A percentile compares a stretch with the other conserved stretches of the same genome.
These are phyloP conservation scores for Neolamprologus kungweensis DNA, from an alignment of 2,113 vertebrate genomes.

Conservation along the genomic window DNA sequence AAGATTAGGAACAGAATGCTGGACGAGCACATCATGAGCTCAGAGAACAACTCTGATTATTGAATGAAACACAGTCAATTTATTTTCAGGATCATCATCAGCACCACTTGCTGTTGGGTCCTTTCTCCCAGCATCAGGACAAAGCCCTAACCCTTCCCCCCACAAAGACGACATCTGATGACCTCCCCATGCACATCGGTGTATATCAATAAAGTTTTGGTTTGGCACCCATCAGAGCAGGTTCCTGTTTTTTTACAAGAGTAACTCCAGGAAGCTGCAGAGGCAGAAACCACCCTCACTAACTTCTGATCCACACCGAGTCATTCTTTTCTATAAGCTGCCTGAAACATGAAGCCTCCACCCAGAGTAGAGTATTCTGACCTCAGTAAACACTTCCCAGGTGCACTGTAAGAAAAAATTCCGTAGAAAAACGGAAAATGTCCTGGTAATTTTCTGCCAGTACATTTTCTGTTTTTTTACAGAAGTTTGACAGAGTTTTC, in stretches of 20 bases:
- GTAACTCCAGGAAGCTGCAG: not conserved
- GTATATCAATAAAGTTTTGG: not conserved
- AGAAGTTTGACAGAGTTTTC: no score
- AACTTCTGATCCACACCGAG: not conserved
- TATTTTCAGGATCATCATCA: not conserved
- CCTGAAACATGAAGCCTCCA: not conserved
- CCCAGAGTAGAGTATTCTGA: not conserved
- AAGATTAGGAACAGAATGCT: not conserved
- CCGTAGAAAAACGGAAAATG: no score
- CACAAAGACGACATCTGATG: not conserved
- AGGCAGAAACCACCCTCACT: not conserved
- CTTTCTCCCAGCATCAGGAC: not conserved
- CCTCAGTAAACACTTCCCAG: not conserved
- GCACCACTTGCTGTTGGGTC: not conserved
- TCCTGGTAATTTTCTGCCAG: no score
- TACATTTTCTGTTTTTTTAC: no score
- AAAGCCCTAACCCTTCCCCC: not conserved
- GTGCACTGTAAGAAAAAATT: not conserved
- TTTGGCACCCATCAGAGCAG: not conserved
- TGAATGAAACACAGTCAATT: not conserved
- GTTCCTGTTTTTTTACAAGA: not conserved
- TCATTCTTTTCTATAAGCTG: not conserved
- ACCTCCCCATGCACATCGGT: not conserved
- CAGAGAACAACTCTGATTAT: not conserved
- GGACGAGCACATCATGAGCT: not conserved